A percentile compares a stretch with the other conserved stretches of the same genome.
phyloP scores from a whole-genome alignment of 2,888 invertebrate species.

The Dryomyza anilis region DNA sequence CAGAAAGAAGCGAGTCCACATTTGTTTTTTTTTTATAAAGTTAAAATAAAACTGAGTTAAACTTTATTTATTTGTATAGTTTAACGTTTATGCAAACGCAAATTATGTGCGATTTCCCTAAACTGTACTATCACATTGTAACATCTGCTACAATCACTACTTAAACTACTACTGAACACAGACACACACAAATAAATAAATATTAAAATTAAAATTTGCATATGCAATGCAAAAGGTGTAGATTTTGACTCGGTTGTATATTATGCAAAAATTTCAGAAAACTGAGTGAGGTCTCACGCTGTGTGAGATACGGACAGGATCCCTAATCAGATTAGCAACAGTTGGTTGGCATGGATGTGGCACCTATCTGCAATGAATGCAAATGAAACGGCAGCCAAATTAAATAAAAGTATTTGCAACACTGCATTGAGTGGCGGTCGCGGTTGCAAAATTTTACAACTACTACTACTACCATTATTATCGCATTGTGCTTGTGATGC shows the following conservation, averaged over 20 bases:
- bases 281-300: neutral
- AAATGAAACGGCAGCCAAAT: neutral
- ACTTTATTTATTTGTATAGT: too few relatives aligned
- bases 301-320: conserved; percentile 20
- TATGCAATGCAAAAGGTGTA: neutral
- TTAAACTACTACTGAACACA: neutral
- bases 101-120: too few relatives aligned
- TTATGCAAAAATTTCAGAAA: neutral
- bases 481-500: neutral
- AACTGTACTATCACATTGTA: too few relatives aligned
- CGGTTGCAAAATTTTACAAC: too few relatives aligned
- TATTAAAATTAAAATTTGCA: conserved; percentile 1
- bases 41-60: too few relatives aligned
- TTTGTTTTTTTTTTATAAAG: too few relatives aligned
- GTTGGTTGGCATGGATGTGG: conserved; percentile 42
- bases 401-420: too few relatives aligned
- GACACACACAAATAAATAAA: neutral
- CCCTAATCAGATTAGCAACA: conserved; percentile 59
- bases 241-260: neutral
- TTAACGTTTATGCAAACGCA: too few relatives aligned
- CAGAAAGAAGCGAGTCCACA: too few relatives aligned
- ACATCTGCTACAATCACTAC: too few relatives aligned
- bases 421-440: too few relatives aligned
- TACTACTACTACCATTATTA: neutral
- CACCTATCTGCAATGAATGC: neutral